phyloP scores from a whole-genome alignment of 92 coral and sea anemone species.

The Meandrina meandrites region DNA sequence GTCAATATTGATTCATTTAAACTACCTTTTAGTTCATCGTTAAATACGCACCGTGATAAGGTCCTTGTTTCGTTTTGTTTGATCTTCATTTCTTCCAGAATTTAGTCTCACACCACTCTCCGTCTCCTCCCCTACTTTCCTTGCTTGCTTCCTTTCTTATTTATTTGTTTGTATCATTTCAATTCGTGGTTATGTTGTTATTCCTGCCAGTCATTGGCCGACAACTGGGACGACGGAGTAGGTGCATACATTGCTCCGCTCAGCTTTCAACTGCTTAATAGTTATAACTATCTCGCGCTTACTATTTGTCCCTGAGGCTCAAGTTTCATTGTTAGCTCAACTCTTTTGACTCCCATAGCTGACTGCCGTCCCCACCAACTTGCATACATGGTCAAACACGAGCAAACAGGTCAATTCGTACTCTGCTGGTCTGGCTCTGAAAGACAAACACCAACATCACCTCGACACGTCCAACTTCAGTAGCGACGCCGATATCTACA shows the following conservation, averaged over 20 bases:
- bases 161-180: neutral
- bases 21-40: no score
- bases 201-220: neutral
- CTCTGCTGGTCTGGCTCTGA: conserved; percentile 47
- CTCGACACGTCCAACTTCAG: conserved; percentile 67
- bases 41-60: no score
- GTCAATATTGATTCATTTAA: no score
- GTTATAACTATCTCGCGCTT: neutral
- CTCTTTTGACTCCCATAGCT: conserved; percentile 40
- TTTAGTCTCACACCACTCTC: no score
- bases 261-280: neutral
- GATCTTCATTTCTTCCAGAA: no score
- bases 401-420: conserved; percentile 68
- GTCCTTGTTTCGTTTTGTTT: no score
- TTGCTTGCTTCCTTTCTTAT: no score
- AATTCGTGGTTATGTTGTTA: neutral
- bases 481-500: conserved; percentile 46
- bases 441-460: conserved; percentile 24
- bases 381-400: conserved; percentile 76
- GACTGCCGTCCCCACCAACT: conserved; percentile 43
- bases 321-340: neutral
- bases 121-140: no score
- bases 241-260: neutral
- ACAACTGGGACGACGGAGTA: neutral
- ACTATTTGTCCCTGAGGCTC: neutral